Conservation (phyloP, 2,113 vertebrate genomes). For the Neofelis nebulosa region DNA sequence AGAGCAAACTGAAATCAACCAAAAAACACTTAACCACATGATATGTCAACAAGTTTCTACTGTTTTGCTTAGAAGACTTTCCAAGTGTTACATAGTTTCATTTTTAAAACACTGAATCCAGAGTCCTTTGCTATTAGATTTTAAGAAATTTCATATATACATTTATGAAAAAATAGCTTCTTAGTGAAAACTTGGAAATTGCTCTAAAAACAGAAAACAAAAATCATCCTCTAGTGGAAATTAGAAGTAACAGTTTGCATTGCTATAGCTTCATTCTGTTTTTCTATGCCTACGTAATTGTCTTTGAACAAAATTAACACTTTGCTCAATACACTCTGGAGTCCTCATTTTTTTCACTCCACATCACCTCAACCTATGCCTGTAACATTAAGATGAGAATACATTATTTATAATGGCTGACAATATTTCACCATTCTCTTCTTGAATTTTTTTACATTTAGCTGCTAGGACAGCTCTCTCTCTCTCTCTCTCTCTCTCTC, state of each 20-base stretch:
- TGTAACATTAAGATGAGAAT: conserved; percentile 13
- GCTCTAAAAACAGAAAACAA: conserved; percentile 30
- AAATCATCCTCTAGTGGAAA: conserved; percentile 27
- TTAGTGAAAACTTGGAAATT: background rate
- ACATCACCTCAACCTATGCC: background rate
- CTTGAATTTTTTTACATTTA: background rate
- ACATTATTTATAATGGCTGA: background rate
- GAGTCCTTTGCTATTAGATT: conserved; percentile 39
- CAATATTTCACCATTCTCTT: background rate
- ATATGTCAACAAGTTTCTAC: background rate
- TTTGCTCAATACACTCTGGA: background rate
- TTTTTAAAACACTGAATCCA: conserved; percentile 26
- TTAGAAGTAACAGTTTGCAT: conserved; percentile 24
- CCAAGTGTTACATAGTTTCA: background rate
- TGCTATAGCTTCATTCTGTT: background rate
- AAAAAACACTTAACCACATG: background rate
- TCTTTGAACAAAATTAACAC: conserved; percentile 43
- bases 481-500: background rate
- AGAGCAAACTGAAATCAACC: background rate
- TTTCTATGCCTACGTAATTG: background rate
- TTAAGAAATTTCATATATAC: background rate
- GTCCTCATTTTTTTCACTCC: background rate
- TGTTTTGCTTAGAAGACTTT: conserved; percentile 31
- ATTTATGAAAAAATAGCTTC: background rate
- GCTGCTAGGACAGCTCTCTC: background rate